Evolutionary conservation across 2,113 vertebrate genomes (phyloP), one percentile per base, ranked within the genome.

Genomic region (Bubo scandiacus): DNA sequence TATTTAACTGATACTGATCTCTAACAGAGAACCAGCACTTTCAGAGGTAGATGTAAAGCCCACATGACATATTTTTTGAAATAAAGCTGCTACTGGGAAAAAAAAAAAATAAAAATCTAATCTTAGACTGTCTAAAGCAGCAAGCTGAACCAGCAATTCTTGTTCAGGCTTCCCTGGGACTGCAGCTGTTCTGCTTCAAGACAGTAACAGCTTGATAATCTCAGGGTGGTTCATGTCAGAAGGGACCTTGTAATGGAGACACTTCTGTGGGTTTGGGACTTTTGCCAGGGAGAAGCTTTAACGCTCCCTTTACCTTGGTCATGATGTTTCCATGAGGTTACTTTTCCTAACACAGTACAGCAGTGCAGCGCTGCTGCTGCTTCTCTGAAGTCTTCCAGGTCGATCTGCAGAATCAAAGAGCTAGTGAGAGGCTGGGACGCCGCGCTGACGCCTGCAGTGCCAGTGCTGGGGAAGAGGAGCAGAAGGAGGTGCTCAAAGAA

Each of bases 381-480:
- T 63, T 70, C 47, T 72, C 36, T 38, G 30, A 15, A 6, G 27
- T 63, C 61, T 47, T 72, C 54, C 59, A 47, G 13, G 36, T 49
- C 47, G 61, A 63, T 17, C 23, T 26, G 52, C 54, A 30, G 38
- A 52, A 74, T 17, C 36, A 29, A 72, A 65, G 51, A 22, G 45
- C 5, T 15, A 15, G 22, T 22, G 52, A 66, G 32, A 51, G 15
- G 77, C 30, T 58, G 59, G 30, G 67, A 88, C 1, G 22, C 45
- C 11, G 54, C 2, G 5, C 45, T 8, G 63, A 38, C 27, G 32
- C 36, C 32, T 3, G 1, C 7, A 36, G 58, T 1, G 8, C 32
- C 58, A 42, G 40, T 42, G 40, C 40, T 13, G 12, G 40, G 40
- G 40, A 42, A 19, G 42, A n/a, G 40, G 40, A 42, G 72, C n/a